These are phyloP conservation scores for Nasonia vitripennis DNA, from an alignment of 1,140 invertebrate genomes.

Conservation along the genomic window DNA sequence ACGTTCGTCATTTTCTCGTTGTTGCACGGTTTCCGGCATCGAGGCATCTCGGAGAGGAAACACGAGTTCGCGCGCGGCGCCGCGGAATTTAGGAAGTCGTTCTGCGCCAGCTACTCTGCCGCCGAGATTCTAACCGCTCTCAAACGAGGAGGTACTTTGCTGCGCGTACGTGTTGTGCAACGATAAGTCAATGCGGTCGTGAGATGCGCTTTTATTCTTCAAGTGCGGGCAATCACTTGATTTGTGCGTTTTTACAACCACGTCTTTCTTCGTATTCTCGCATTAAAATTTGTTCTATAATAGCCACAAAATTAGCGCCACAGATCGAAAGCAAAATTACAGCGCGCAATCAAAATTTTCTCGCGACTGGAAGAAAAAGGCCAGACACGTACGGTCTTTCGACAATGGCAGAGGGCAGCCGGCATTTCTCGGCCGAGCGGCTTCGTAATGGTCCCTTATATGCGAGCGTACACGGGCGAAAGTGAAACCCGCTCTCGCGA, in stretches of 20 bases:
- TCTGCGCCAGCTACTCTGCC: not conserved
- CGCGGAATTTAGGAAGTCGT: conserved; percentile 19
- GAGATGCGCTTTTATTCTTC: too few species aligned
- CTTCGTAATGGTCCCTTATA: not conserved
- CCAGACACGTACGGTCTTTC: too few species aligned
- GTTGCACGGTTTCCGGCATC: conserved; percentile 18
- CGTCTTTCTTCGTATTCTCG: too few species aligned
- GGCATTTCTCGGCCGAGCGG: not conserved
- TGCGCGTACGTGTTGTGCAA: not conserved
- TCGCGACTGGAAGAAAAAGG: too few species aligned
- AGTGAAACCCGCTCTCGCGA: conserved; percentile 21
- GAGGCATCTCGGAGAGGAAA: not conserved
- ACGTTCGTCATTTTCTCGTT: not conserved
- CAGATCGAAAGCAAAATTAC: too few species aligned
- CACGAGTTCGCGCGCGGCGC: not conserved
- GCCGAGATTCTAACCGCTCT: not conserved
- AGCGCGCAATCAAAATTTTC: too few species aligned
- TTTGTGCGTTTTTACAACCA: too few species aligned
- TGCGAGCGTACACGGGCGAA: not conserved
- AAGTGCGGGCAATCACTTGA: too few species aligned
- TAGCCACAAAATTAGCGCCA: too few species aligned
- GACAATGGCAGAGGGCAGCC: not conserved
- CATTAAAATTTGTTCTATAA: too few species aligned
- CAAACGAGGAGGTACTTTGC: not conserved
- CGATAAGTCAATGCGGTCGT: too few species aligned